Percentiles rank a stretch among this genome's conserved stretches.
Conservation (phyloP, 2,797 vertebrate genomes). For the Myotis myotis region DNA sequence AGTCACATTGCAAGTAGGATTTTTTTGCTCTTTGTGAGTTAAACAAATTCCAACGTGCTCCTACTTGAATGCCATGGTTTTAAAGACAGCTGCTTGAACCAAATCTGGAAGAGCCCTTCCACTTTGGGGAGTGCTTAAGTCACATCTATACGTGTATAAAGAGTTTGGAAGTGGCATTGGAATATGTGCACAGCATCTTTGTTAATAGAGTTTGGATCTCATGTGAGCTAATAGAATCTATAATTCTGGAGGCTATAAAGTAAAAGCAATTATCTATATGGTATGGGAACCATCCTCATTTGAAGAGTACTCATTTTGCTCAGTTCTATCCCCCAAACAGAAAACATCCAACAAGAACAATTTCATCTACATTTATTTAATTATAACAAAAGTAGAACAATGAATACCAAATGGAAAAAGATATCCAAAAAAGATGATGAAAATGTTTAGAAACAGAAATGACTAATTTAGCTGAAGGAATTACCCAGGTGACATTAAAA, state of each 20-base stretch:
- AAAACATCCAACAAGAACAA: conserved; percentile 75
- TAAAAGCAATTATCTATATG: conserved; percentile 1
- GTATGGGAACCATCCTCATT: not conserved
- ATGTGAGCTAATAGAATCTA: not conserved
- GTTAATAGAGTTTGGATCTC: not conserved
- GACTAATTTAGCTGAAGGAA: conserved; percentile 61
- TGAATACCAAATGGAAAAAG: conserved; percentile 69
- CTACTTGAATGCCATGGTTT: conserved; percentile 30
- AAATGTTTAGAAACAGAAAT: conserved; percentile 75
- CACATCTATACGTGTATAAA: not conserved
- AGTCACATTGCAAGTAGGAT: not conserved
- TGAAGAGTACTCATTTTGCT: conserved; percentile 1
- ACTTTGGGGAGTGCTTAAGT: not conserved
- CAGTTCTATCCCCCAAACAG: conserved; percentile 61
- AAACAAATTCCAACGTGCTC: not conserved
- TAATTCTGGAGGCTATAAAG: conserved; percentile 23
- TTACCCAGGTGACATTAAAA: conserved; percentile 60
- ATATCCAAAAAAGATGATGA: conserved; percentile 61
- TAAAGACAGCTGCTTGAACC: conserved; percentile 6
- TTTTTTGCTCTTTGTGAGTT: conserved; percentile 9
- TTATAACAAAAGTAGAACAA: conserved; percentile 78
- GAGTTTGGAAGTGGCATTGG: not conserved
- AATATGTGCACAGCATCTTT: not conserved
- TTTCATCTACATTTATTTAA: conserved; percentile 82
- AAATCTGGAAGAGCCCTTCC: conserved; percentile 21